phyloP scores from a whole-genome alignment of 2,888 invertebrate species.

The Microplitis manilae region DNA sequence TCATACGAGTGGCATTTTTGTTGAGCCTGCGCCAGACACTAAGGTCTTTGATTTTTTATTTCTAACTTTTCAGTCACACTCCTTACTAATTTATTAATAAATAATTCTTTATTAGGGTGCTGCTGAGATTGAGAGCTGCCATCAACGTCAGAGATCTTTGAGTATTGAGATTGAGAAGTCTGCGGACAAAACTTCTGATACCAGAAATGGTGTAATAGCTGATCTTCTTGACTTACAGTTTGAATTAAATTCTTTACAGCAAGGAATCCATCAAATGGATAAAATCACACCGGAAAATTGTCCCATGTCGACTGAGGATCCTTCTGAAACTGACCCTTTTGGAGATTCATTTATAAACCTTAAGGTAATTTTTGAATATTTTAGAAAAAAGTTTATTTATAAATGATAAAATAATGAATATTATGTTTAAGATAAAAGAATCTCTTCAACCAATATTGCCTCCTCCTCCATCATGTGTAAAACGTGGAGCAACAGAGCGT shows the following conservation, averaged over 20 bases:
- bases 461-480: slow-evolving; percentile 66
- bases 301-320: slow-evolving; percentile 75
- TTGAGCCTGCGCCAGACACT: slow-evolving; percentile 68
- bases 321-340: slow-evolving; percentile 78
- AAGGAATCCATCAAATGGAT: slow-evolving; percentile 91
- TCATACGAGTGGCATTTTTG: slow-evolving; percentile 69
- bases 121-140: slow-evolving; percentile 65
- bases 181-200: slow-evolving; percentile 63
- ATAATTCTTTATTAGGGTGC: slow-evolving; percentile 61
- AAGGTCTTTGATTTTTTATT: slow-evolving; percentile 55
- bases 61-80: background rate
- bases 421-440: background rate
- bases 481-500: slow-evolving; percentile 65
- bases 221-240: slow-evolving; percentile 91
- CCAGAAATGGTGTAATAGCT: slow-evolving; percentile 79
- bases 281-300: slow-evolving; percentile 84
- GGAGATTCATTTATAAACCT: slow-evolving; percentile 82
- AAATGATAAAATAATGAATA: background rate
- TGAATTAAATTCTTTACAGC: slow-evolving; percentile 87
- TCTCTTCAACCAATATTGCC: slow-evolving; percentile 62
- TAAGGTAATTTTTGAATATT: slow-evolving; percentile 56
- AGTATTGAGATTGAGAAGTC: slow-evolving; percentile 52
- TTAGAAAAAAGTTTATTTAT: background rate
- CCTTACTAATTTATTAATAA: background rate
- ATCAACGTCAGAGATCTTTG: slow-evolving; percentile 59